Conservation (phyloP, 2,113 vertebrate genomes). For the Tenrec ecaudatus region DNA sequence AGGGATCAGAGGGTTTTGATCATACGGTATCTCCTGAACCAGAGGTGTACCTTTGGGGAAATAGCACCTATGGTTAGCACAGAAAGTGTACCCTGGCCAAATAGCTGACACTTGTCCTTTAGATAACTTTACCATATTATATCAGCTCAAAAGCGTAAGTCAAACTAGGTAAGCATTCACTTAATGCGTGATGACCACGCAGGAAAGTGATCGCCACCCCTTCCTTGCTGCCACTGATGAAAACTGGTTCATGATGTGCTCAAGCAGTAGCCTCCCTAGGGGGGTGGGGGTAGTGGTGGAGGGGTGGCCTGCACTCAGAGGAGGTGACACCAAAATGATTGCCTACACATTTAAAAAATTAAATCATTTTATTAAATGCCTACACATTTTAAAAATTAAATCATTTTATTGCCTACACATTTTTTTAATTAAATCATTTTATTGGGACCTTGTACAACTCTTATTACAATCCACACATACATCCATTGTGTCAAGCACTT, state of each 20-base stretch:
- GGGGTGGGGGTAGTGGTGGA: no score
- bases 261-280: neutral
- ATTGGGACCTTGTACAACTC: no score
- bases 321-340: neutral
- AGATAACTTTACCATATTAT: neutral
- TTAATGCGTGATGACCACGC: neutral
- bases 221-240: neutral
- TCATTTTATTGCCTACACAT: no score
- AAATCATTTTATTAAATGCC: no score
- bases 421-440: no score
- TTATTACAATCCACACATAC: no score
- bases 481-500: no score
- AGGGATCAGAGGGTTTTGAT: neutral
- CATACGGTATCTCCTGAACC: no score
- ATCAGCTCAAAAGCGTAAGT: neutral
- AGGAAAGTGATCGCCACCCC: neutral
- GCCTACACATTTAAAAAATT: neutral
- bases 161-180: neutral
- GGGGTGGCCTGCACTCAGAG: neutral
- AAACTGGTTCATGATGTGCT: neutral
- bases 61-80: neutral
- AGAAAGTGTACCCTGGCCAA: neutral
- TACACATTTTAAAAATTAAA: no score
- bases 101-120: neutral
- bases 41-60: neutral